Percentiles rank a stretch among this genome's conserved stretches.
Conservation (phyloP, 2,888 invertebrate species). For the Didymodactylos carnosus region DNA sequence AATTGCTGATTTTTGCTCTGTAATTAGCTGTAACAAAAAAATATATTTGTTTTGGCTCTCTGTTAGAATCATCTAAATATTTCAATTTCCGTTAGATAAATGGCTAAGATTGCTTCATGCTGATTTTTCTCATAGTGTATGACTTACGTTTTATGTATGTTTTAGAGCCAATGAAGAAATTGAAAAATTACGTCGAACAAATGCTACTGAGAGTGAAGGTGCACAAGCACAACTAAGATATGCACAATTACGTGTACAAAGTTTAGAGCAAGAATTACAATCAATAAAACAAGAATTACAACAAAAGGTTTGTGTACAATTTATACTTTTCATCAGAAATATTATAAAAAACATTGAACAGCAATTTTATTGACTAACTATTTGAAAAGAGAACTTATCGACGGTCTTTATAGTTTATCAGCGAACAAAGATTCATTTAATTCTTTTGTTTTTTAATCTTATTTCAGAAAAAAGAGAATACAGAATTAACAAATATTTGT, state of each 20-base stretch:
- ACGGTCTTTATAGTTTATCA: neutral
- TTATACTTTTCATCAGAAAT: no score
- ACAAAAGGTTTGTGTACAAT: constrained; percentile 51
- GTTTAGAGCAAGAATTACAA: constrained; percentile 41
- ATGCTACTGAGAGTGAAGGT: constrained; percentile 59
- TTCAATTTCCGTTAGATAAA: no score
- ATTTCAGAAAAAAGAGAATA: constrained; percentile 56
- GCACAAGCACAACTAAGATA: constrained; percentile 67
- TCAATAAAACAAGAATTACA: constrained; percentile 47
- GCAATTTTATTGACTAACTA: neutral
- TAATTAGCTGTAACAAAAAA: no score
- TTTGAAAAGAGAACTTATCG: neutral
- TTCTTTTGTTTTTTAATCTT: neutral
- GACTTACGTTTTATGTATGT: no score
- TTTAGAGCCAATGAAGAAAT: constrained; percentile 62
- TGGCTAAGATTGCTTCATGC: no score
- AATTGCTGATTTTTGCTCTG: no score
- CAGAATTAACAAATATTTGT: constrained; percentile 69
- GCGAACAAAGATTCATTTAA: neutral
- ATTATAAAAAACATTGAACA: no score
- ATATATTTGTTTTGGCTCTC: no score
- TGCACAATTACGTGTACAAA: constrained; percentile 63
- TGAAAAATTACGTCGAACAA: constrained; percentile 46
- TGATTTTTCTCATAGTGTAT: no score
- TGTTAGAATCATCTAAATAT: no score